phyloP scores from a whole-genome alignment of 2,113 vertebrate species.

The Tupaia chinensis region DNA sequence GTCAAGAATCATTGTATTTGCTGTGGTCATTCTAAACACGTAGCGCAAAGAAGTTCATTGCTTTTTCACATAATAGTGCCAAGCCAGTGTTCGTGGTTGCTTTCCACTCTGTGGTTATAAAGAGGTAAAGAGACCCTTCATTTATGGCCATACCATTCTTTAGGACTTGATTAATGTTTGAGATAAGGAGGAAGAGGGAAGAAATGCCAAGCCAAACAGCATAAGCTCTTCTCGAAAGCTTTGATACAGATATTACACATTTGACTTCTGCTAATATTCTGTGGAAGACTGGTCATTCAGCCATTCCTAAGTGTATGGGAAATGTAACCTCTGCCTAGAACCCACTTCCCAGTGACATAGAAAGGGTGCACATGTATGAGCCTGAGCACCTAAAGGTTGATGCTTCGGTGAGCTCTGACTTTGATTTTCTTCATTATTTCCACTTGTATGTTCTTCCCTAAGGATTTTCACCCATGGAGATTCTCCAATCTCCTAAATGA shows the following conservation, averaged over 20 bases:
- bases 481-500: background rate
- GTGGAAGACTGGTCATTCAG: background rate
- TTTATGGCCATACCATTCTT: background rate
- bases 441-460: background rate
- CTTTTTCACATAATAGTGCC: background rate
- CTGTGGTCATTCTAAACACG: background rate
- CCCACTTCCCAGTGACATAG: background rate
- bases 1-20: too few species aligned
- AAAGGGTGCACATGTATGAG: accelerated
- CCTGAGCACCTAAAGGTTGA: background rate
- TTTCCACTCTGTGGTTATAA: background rate
- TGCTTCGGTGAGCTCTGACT: background rate
- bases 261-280: background rate
- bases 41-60: background rate
- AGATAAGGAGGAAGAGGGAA: background rate
- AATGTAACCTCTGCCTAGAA: background rate
- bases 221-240: background rate
- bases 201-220: background rate
- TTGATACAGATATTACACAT: background rate
- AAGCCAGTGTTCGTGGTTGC: background rate
- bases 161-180: background rate
- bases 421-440: background rate
- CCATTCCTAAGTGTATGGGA: background rate
- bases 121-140: background rate
- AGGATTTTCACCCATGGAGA: background rate